These are phyloP conservation scores for Drosophila flavopinicola DNA, from an alignment of 2,888 invertebrate genomes.

Conservation along the genomic window DNA sequence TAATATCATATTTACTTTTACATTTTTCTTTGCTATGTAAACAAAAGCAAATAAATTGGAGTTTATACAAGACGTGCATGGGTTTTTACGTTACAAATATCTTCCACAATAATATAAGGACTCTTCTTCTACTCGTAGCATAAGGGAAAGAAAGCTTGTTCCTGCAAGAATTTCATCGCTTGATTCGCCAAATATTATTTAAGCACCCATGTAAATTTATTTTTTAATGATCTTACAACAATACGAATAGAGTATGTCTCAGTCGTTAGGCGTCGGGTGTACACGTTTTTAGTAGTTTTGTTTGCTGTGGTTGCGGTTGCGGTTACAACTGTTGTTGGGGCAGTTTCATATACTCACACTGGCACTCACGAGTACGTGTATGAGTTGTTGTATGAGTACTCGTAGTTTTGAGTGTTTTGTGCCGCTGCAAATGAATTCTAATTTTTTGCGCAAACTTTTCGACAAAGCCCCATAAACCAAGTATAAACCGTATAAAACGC, in stretches of 20 bases:
- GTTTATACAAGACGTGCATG: too few species aligned
- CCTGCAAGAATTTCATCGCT: too few species aligned
- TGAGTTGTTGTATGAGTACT: slow-evolving; percentile 16
- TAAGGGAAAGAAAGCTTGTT: too few species aligned
- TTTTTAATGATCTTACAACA: too few species aligned
- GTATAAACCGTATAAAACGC: slow-evolving; percentile 13
- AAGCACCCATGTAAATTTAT: too few species aligned
- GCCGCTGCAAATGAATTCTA: slow-evolving; percentile 72
- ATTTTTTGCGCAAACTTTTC: slow-evolving; percentile 71
- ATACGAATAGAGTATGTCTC: not conserved
- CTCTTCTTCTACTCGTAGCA: too few species aligned
- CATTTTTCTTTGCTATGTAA: too few species aligned
- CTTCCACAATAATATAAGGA: too few species aligned
- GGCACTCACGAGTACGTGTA: slow-evolving; percentile 13
- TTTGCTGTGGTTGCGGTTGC: slow-evolving; percentile 20
- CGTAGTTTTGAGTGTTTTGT: slow-evolving; percentile 52
- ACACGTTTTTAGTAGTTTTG: slow-evolving; percentile 1
- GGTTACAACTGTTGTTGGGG: slow-evolving; percentile 30
- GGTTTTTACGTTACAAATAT: too few species aligned
- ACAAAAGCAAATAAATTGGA: too few species aligned
- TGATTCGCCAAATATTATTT: too few species aligned
- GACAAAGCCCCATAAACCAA: slow-evolving; percentile 31
- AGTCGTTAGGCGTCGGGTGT: not conserved
- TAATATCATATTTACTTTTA: too few species aligned
- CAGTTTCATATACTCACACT: slow-evolving; percentile 48